Evolutionary conservation across 2,888 invertebrate species (phyloP), one percentile per base, ranked within the genome.

Genomic region (Phragmatobia fuliginosa): DNA sequence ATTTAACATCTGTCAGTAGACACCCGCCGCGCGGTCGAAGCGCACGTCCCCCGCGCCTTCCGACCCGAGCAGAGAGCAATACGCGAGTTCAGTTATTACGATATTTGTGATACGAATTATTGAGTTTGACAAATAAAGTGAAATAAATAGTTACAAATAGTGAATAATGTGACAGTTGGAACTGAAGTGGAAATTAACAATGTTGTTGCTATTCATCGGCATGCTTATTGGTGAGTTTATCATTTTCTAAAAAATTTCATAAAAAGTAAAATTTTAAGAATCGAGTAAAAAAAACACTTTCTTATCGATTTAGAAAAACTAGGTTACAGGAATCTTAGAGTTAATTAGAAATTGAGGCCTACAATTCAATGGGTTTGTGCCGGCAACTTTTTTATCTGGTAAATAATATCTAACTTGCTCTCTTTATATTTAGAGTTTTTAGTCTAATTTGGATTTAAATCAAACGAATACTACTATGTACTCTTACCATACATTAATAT

Each of bases 181-280:
- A 71, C 73, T 76, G 74, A 69, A 75, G 83, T 82, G 81, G 68
- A 71, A 79, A 73, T 75, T 83, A 83, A 90, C 88, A 86, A 86
- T 89, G 82, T 84, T 88, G 83, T 77, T 90, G 68, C 72, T 90
- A 78, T 80, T 90, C 65, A 78, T 90, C 68, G 83, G 87, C 77
- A 81, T 90, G 81, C 84, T 89, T 71, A 78, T 90, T 78, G 90
- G 90, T 90, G 73, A 90, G 90, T 88, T 76, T 25, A 74, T 67
- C 31, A 41, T 25, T 56, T 58, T 11, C 18, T 8, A 62, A 41
- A 5, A 0, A 28, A 16, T 28, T n/a, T n/a, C n/a, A n/a, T 56
- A 28, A 28, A 52, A 52, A 52, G 25, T 25, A 52, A 45, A 25
- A 1, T 52, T 49, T 25, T 25, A 25, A 49, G 3, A n/a, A 11